Conservation (phyloP, 2,888 invertebrate species). For the Euzetes globulus region DNA sequence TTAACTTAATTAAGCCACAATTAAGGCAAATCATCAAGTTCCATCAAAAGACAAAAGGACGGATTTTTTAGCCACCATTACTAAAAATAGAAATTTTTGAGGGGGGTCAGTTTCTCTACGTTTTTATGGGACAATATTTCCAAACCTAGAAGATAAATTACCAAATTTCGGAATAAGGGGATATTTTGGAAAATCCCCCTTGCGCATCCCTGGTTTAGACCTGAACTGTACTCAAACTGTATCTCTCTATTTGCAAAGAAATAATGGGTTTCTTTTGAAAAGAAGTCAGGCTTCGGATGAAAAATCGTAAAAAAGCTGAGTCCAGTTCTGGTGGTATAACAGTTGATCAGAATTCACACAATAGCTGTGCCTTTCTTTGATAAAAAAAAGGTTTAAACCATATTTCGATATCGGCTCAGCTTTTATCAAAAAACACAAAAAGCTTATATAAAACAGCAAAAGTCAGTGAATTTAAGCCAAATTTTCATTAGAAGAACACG, state of each 20-base stretch:
- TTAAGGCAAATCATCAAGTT: too few species aligned
- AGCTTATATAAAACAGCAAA: neutral
- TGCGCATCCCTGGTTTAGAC: too few species aligned
- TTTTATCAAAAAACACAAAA: neutral
- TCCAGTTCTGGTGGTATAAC: neutral
- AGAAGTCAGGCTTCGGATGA: neutral
- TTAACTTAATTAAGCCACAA: too few species aligned
- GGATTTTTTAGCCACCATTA: too few species aligned
- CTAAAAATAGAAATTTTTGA: too few species aligned
- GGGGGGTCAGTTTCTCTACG: too few species aligned
- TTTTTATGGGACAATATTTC: too few species aligned
- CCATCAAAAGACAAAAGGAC: too few species aligned
- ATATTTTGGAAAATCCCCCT: too few species aligned
- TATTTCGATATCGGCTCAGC: slow-evolving; percentile 22
- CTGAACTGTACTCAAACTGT: too few species aligned
- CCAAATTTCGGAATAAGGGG: too few species aligned
- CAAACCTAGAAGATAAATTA: too few species aligned
- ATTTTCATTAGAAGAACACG: slow-evolving; percentile 6
- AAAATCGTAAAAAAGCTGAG: neutral
- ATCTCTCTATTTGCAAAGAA: neutral
- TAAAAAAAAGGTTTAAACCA: slow-evolving; percentile 1
- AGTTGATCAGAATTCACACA: neutral
- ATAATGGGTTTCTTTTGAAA: slow-evolving; percentile 12
- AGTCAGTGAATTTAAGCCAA: neutral
- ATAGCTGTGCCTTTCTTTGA: slow-evolving; percentile 9